Conservation (phyloP, 2,888 invertebrate genomes). For the Argyresthia goedartella region DNA sequence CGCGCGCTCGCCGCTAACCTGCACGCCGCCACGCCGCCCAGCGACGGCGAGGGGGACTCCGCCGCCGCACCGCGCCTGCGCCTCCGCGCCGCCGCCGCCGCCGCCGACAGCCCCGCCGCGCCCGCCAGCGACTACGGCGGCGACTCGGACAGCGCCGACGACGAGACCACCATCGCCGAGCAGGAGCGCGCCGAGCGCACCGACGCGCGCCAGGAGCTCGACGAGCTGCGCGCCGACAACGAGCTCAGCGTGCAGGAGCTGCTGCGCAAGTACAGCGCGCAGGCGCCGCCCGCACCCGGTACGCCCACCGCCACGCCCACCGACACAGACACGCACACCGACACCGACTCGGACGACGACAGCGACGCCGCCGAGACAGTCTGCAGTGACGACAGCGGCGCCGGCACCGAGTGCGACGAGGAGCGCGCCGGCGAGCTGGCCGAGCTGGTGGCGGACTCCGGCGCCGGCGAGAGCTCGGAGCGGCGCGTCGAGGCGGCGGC, state of each 20-base stretch:
- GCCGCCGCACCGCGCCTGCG: conserved; percentile 5
- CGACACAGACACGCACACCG: conserved; percentile 3
- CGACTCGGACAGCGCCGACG: conserved; percentile 87
- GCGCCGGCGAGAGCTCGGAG: conserved; percentile 35
- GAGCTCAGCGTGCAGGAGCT: conserved; percentile 87
- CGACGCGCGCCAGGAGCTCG: conserved; percentile 76
- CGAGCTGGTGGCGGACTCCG: conserved; percentile 22
- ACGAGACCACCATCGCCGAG: conserved; percentile 94
- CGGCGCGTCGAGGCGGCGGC: conserved; percentile 93
- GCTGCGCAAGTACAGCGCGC: conserved; percentile 75
- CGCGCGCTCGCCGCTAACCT: conserved; percentile 90
- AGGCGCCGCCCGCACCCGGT: conserved; percentile 4
- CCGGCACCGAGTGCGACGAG: conserved; percentile 15
- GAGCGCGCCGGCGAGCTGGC: conserved; percentile 18
- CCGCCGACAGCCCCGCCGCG: conserved; percentile 24
- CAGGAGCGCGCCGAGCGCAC: conserved; percentile 78
- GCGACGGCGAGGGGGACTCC: conserved; percentile 10
- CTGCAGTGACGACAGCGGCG: conserved; percentile 33
- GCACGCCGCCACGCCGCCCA: no score
- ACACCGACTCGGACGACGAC: conserved; percentile 18
- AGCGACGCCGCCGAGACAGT: conserved; percentile 27
- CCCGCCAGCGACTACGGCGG: conserved; percentile 29
- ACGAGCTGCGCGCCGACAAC: conserved; percentile 82
- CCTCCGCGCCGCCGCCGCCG: conserved; percentile 12
- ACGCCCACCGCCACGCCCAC: not conserved